Evolutionary conservation across 2,113 vertebrate species (phyloP).

Genomic region (Prinia subflava): DNA sequence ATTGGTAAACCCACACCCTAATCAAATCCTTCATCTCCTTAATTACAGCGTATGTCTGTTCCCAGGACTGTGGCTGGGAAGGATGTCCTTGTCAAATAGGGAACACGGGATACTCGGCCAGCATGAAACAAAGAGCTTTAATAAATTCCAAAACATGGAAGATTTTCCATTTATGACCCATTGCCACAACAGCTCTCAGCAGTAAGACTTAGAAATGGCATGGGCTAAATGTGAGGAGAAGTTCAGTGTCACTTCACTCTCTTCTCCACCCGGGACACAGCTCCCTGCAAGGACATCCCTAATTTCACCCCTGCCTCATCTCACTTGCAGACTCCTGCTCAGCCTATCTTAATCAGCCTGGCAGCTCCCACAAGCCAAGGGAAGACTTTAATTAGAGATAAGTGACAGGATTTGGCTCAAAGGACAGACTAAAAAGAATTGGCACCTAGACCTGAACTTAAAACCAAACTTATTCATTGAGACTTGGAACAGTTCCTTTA

Average conservation of each 20-base stretch:
- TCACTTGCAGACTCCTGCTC: background rate
- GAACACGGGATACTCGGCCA: background rate
- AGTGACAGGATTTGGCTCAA: background rate
- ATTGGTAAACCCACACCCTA: constrained; percentile 46
- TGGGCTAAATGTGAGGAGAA: background rate
- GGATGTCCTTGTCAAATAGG: background rate
- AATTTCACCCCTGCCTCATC: background rate
- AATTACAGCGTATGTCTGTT: constrained; percentile 49
- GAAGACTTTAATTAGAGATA: background rate
- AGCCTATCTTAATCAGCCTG: background rate
- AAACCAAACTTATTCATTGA: background rate
- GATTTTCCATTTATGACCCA: background rate
- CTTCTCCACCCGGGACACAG: background rate
- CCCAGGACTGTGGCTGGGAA: constrained; percentile 37
- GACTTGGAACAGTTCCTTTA: background rate
- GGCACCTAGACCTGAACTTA: background rate
- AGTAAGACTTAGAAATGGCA: background rate
- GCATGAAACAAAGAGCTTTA: background rate
- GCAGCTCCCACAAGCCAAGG: background rate
- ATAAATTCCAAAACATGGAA: background rate
- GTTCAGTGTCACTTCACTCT: background rate
- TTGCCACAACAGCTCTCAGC: background rate
- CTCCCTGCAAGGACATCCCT: background rate
- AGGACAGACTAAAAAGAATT: background rate
- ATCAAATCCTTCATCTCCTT: constrained; percentile 52